Evolutionary conservation across 2,888 invertebrate species (phyloP), one percentile per base, ranked within the genome.

Genomic region (Lycocerus yunnanus): DNA sequence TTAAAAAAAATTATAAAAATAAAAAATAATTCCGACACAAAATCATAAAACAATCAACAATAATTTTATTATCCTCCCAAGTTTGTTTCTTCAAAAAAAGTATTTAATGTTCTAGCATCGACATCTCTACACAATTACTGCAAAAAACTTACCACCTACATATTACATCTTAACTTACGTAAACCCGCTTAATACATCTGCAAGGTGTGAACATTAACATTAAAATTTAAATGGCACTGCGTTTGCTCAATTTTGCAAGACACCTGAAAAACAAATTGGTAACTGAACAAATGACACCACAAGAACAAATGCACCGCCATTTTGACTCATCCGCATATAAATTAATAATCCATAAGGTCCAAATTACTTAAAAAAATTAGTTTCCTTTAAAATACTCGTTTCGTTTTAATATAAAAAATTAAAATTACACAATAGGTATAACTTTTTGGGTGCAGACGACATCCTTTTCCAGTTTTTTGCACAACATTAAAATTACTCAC

Each of bases 141-240:
- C 66, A 75, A 72, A 71, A 71, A 75, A 75, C 75, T 75, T 71
- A 75, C 75, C 75, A 72, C 69, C 71, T 75, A 75, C 68, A 75
- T 58, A 43, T 72, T 71, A 71, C 74, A 69, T 66, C 69, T 71
- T 75, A 75, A 63, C 72, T 65, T 75, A 72, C 61, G n/a, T 69
- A 75, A 58, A 75, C 72, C 63, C 68, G 68, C 18, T 75, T 65
- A 63, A 43, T 72, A 72, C 18, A 74, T 74, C 71, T 74, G 61
- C 71, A 27, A 43, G 21, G 66, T 21, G 73, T 73, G 70, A 66
- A 73, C 66, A 43, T 67, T 68, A 72, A 70, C 66, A 73, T 59
- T 69, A 63, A 58, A 63, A 63, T 58, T 58, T 63, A 58, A 68
- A 66, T 71, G 67, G 65, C 59, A 74, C 71, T 71, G 67, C 70